Conservation (phyloP, 2,797 vertebrate genomes). For the Alosa sapidissima region DNA sequence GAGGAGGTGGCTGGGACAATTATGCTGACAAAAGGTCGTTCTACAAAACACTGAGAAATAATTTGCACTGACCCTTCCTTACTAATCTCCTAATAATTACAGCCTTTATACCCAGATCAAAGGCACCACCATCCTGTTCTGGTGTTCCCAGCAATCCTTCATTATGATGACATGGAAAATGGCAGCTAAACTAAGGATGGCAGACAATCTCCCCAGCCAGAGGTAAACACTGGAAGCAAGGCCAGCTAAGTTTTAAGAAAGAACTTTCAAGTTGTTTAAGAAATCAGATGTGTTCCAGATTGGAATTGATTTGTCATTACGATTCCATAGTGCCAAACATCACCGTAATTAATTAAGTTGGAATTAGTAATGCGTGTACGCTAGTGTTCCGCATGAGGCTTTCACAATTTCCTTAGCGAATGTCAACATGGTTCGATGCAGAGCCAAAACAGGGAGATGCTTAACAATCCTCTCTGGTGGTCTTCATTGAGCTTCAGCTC, state of each 20-base stretch:
- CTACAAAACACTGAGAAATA: slow-evolving; percentile 3
- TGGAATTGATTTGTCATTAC: slow-evolving; percentile 14
- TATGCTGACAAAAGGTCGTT: not conserved
- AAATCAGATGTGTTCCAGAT: not conserved
- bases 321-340: not conserved
- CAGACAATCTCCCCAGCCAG: not conserved
- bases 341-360: not conserved
- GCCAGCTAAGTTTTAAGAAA: not conserved
- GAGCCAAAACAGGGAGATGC: not conserved
- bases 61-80: slow-evolving; percentile 18
- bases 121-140: slow-evolving; percentile 29
- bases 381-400: slow-evolving; percentile 33
- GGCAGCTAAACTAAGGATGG: not conserved
- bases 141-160: not conserved
- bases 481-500: not conserved
- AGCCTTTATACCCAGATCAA: slow-evolving; percentile 39
- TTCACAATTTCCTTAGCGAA: slow-evolving; percentile 15
- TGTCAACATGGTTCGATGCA: slow-evolving; percentile 24
- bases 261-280: not conserved
- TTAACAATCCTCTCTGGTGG: slow-evolving; percentile 26
- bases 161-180: not conserved
- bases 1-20: not conserved
- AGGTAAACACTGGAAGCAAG: not conserved
- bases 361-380: slow-evolving; percentile 22
- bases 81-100: slow-evolving; percentile 38